Evolutionary conservation across 2,113 vertebrate species (phyloP), one percentile per base, ranked within the genome.

Genomic region (Lepus timidus): DNA sequence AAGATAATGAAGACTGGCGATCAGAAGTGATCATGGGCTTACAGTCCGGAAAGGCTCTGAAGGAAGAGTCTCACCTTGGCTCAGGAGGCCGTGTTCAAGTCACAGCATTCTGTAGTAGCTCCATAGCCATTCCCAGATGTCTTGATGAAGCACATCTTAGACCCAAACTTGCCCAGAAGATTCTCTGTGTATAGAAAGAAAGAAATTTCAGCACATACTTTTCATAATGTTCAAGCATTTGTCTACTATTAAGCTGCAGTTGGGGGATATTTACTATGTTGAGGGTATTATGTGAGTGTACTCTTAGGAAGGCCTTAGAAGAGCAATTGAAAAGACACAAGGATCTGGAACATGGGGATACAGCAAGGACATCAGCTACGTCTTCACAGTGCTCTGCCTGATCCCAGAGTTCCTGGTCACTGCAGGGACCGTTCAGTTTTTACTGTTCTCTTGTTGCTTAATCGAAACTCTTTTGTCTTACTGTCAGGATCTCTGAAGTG

Each of bases 131-230:
- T 73, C n/a, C 49, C 2, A 0, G 19, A 84, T 19, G 62, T 29
- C 74, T 39, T 64, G 27, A 49, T 80, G 36, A 62, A 36, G 33
- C 39, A 25, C 4, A 27, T 90, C 29, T 81, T 58, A 81, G 74
- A 85, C 81, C 61, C 67, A 52, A n/a, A 33, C 58, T 85, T 61
- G 9, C 33, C 85, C 58, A 67, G 88, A 61, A 94, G 74, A 58
- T 67, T 86, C 23, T 49, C 79, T 70, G 49, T 83, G 64, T 65
- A 9, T 5, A 80, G 67, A 85, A 25, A 75, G 83, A 81, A 81
- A 64, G 33, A 79, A 51, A 79, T 84, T 79, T 92, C 73, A 73
- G 58, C 31, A 11, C 23, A 33, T 31, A 73, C 52, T 55, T 65
- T 92, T 85, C 49, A 80, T 55, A 51, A 20, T 6, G 17, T 62